A percentile compares a stretch with the other conserved stretches of the same genome.
These are phyloP conservation scores for Caenorhabditis imperialis DNA, from an alignment of 2,888 invertebrate species.

Conservation along the genomic window DNA sequence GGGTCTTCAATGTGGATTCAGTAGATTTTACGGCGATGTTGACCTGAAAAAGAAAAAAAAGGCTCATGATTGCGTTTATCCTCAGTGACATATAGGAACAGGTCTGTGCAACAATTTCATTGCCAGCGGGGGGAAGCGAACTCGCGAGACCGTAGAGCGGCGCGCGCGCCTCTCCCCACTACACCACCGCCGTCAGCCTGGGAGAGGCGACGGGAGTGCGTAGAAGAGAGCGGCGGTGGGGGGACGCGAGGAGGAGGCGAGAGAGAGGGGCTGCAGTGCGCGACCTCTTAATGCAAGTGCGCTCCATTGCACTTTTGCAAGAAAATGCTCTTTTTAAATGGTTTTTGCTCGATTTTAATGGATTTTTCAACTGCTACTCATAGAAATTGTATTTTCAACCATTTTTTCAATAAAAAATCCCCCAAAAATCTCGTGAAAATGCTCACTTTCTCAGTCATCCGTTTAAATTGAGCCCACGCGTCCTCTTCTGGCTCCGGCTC, in stretches of 20 bases:
- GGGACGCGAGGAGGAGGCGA: neutral
- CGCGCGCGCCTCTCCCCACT: conserved; percentile 29
- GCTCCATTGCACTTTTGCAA: too few relatives aligned
- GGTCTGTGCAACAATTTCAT: conserved; percentile 60
- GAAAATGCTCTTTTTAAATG: too few relatives aligned
- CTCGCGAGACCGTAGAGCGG: conserved; percentile 12
- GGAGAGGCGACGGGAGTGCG: neutral
- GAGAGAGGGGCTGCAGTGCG: neutral
- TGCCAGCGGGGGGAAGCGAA: conserved; percentile 20
- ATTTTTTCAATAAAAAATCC: too few relatives aligned
- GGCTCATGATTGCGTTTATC: conserved; percentile 57
- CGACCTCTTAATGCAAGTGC: neutral
- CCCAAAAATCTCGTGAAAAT: too few relatives aligned
- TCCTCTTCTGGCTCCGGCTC: conserved; percentile 73
- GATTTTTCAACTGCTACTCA: too few relatives aligned
- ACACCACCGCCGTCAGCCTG: conserved; percentile 19
- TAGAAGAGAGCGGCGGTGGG: neutral
- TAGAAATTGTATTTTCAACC: too few relatives aligned
- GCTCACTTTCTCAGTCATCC: conserved; percentile 75
- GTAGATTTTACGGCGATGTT: conserved; percentile 68
- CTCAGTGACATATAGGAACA: conserved; percentile 56
- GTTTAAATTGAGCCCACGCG: conserved; percentile 76
- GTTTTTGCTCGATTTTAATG: too few relatives aligned
- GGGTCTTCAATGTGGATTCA: conserved; percentile 66
- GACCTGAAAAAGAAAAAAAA: conserved; percentile 55